phyloP scores from a whole-genome alignment of 2,797 vertebrate species.

The Microctenopoma steveboyesi region DNA sequence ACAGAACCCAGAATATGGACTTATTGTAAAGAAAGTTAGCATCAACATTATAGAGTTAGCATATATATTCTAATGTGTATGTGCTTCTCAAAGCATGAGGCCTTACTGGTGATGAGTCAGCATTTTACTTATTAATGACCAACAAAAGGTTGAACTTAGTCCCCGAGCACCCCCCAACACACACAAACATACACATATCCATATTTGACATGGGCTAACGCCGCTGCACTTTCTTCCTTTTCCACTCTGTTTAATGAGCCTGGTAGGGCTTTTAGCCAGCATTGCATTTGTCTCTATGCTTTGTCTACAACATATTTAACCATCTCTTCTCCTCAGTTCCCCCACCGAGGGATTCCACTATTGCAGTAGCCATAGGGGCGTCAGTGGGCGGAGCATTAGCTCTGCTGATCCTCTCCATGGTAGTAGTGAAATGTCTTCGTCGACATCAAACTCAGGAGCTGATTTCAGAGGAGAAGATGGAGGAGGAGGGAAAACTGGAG shows the following conservation, averaged over 20 bases:
- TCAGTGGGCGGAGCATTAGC: constrained; percentile 94
- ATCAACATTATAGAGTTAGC: constrained; percentile 4
- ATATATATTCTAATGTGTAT: constrained; percentile 9
- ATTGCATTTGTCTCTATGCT: constrained; percentile 50
- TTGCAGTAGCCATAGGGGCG: constrained; percentile 94
- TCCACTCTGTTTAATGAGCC: constrained; percentile 69
- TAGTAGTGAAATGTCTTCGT: constrained; percentile 94
- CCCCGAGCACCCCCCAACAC: constrained; percentile 14
- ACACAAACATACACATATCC: constrained; percentile 5
- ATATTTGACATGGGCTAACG: constrained; percentile 41
- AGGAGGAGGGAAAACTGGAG: constrained; percentile 95
- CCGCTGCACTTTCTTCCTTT: constrained; percentile 66
- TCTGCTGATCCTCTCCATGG: constrained; percentile 93
- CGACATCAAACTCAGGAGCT: constrained; percentile 94
- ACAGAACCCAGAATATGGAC: not conserved
- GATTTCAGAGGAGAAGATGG: constrained; percentile 95
- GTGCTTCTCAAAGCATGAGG: constrained; percentile 22
- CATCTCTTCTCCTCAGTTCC: constrained; percentile 80
- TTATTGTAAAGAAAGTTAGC: not conserved
- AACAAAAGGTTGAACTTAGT: constrained; percentile 51
- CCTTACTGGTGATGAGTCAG: constrained; percentile 68
- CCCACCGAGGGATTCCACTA: constrained; percentile 92
- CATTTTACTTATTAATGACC: constrained; percentile 74
- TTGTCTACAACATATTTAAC: constrained; percentile 58
- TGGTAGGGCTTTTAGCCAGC: constrained; percentile 64